A percentile compares a stretch with the other conserved stretches of the same genome.
Conservation (phyloP, 1,140 invertebrate genomes). For the Neomicropteryx cornuta region DNA sequence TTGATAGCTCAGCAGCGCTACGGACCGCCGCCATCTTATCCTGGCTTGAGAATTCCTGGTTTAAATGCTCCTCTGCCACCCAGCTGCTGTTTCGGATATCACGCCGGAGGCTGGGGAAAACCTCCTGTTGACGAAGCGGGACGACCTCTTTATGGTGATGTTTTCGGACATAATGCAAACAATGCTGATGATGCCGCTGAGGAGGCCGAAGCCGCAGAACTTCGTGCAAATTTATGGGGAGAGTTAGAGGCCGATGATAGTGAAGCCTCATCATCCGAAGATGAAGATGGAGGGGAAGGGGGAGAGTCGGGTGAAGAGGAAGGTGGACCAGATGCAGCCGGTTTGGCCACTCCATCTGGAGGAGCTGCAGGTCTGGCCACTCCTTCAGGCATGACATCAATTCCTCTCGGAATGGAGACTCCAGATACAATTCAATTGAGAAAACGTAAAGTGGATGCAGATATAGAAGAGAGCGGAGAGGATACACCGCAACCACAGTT, state of each 20-base stretch:
- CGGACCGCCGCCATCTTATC: slow-evolving; percentile 98
- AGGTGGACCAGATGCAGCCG: slow-evolving; percentile 59
- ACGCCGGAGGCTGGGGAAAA: slow-evolving; percentile 98
- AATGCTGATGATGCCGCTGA: too few species aligned
- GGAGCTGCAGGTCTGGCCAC: slow-evolving; percentile 89
- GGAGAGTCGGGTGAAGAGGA: slow-evolving; percentile 68
- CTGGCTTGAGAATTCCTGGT: slow-evolving; percentile 93
- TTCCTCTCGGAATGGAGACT: slow-evolving; percentile 93
- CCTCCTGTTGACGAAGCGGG: slow-evolving; percentile 99
- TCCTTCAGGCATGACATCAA: slow-evolving; percentile 89
- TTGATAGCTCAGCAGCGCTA: slow-evolving; percentile 99
- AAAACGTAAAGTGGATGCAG: slow-evolving; percentile 93
- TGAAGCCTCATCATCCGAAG: too few species aligned
- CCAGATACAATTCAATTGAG: slow-evolving; percentile 96
- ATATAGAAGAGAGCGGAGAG: slow-evolving; percentile 86
- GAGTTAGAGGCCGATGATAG: slow-evolving; percentile 96
- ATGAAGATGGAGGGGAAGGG: slow-evolving; percentile 79
- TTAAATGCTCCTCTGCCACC: slow-evolving; percentile 93
- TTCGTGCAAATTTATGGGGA: slow-evolving; percentile 92
- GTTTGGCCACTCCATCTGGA: slow-evolving; percentile 68
- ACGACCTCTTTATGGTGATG: slow-evolving; percentile 96
- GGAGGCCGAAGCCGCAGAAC: slow-evolving; percentile 76
- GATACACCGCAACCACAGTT: slow-evolving; percentile 83
- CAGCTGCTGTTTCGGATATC: slow-evolving; percentile 96
- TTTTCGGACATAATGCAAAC: slow-evolving; percentile 72